These are phyloP conservation scores for Julus scanicus DNA, from an alignment of 2,888 invertebrate species.

Conservation along the genomic window DNA sequence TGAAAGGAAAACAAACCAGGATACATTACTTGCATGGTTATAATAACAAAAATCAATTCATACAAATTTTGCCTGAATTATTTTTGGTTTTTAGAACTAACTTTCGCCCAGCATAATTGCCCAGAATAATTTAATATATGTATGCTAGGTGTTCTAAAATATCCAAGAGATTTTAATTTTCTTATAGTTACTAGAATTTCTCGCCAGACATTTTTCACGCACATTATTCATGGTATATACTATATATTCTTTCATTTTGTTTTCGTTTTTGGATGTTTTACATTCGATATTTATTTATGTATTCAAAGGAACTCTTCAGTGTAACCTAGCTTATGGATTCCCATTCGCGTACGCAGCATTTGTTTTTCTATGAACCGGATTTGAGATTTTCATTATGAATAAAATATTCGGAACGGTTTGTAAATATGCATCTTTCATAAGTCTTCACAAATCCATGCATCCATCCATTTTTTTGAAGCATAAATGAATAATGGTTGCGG, in stretches of 20 bases:
- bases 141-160: too few species aligned
- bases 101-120: too few species aligned
- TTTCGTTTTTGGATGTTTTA: neutral
- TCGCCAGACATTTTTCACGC: too few species aligned
- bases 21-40: too few species aligned
- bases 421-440: conserved; percentile 19
- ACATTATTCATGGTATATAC: neutral
- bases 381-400: conserved; percentile 13
- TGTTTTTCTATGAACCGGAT: neutral
- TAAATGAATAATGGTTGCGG: neutral
- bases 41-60: too few species aligned
- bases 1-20: too few species aligned
- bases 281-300: neutral
- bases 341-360: neutral
- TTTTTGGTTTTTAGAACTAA: too few species aligned
- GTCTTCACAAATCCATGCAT: neutral
- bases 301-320: neutral
- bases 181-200: too few species aligned
- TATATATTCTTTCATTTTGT: neutral
- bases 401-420: conserved; percentile 3
- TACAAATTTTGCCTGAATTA: too few species aligned
- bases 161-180: neutral
- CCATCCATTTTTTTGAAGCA: neutral
- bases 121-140: too few species aligned
- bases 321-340: neutral